These are phyloP conservation scores for Emydura subglobosa DNA, from an alignment of 2,113 vertebrate species.

Conservation along the genomic window DNA sequence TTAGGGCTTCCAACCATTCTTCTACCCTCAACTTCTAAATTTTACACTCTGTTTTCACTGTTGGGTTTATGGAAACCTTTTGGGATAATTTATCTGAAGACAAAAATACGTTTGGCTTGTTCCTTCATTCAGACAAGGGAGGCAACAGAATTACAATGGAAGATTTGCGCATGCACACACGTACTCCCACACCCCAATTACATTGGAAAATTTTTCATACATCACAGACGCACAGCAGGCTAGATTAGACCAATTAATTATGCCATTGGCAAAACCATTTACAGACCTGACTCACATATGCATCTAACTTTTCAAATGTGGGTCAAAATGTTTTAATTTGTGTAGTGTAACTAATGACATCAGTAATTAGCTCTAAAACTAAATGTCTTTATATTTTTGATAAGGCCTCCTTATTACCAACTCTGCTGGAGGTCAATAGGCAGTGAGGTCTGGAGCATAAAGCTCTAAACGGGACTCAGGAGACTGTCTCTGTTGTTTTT, in stretches of 20 bases:
- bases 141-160: not conserved
- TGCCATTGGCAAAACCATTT: not conserved
- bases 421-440: not conserved
- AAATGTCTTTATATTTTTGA: not conserved
- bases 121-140: not conserved
- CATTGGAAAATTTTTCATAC: fast-evolving
- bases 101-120: not conserved
- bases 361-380: not conserved
- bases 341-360: not conserved
- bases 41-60: not conserved
- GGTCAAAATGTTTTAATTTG: fast-evolving
- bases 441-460: fast-evolving
- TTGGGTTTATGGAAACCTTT: not conserved
- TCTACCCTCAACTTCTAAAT: not conserved
- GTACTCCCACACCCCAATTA: not conserved
- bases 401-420: not conserved
- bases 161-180: not conserved
- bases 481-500: not conserved
- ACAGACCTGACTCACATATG: not conserved
- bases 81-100: not conserved
- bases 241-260: not conserved
- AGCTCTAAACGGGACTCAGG: not conserved
- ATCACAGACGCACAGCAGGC: not conserved
- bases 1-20: not conserved
- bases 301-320: not conserved